A percentile compares a stretch with the other conserved stretches of the same genome.
Conservation (phyloP, 1,140 invertebrate genomes). For the Drosophila takahashii region DNA sequence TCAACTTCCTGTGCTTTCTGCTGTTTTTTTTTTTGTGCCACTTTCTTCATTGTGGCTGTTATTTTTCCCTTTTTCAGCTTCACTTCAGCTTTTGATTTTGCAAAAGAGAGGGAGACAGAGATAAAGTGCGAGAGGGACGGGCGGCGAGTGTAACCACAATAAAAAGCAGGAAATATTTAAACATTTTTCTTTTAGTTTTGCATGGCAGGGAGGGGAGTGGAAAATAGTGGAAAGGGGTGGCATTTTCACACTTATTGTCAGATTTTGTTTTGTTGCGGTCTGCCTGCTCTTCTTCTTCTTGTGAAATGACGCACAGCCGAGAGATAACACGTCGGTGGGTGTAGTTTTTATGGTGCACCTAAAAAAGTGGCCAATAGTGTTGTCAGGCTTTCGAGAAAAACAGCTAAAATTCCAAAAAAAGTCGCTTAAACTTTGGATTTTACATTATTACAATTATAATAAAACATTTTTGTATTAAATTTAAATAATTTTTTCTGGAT, state of each 20-base stretch:
- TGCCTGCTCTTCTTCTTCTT: conserved; percentile 34
- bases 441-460: neutral
- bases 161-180: conserved; percentile 85
- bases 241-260: conserved; percentile 83
- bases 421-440: neutral
- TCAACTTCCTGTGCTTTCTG: conserved; percentile 12
- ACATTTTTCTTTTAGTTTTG: conserved; percentile 84
- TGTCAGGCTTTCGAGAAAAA: conserved; percentile 1
- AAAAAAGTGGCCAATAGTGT: conserved; percentile 46
- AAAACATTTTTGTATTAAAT: too few relatives aligned
- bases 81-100: conserved; percentile 53
- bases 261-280: conserved; percentile 76
- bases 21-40: conserved; percentile 37
- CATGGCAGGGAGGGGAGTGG: conserved; percentile 41
- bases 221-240: conserved; percentile 27
- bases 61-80: conserved; percentile 24
- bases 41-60: conserved; percentile 32
- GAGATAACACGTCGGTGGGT: conserved; percentile 73
- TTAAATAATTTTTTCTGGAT: too few relatives aligned
- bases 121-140: conserved; percentile 1
- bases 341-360: conserved; percentile 67
- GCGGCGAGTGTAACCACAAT: conserved; percentile 66
- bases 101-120: neutral
- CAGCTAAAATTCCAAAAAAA: neutral
- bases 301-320: conserved; percentile 80